Conservation (phyloP, 2,797 vertebrate genomes). For the Hemibagrus guttatus region DNA sequence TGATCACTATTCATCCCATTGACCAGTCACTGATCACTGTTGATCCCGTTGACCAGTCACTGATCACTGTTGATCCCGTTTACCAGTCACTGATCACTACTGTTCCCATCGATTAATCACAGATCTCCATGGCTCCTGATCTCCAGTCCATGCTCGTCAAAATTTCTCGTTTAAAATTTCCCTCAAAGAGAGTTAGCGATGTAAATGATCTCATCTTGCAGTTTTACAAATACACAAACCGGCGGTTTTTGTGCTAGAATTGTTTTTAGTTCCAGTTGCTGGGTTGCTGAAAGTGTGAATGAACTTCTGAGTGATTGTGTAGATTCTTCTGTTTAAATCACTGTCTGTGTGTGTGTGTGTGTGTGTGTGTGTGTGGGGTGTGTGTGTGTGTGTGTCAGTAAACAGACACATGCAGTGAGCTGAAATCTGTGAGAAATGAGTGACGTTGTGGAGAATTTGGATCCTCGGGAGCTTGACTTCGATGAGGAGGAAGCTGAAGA, state of each 20-base stretch:
- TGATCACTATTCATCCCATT: background rate
- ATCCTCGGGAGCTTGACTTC: slow-evolving; percentile 88
- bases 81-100: background rate
- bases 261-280: background rate
- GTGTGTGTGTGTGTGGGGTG: slow-evolving; percentile 26
- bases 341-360: slow-evolving; percentile 28
- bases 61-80: background rate
- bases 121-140: background rate
- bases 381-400: slow-evolving; percentile 33
- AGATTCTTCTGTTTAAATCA: background rate
- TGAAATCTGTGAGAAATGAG: slow-evolving; percentile 82
- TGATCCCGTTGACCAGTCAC: background rate
- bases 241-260: background rate
- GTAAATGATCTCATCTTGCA: background rate
- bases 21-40: background rate
- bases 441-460: slow-evolving; percentile 88
- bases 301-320: background rate
- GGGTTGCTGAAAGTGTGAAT: background rate
- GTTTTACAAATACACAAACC: background rate
- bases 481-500: slow-evolving; percentile 91
- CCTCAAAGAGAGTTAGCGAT: background rate
- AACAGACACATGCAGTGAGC: slow-evolving; percentile 71
- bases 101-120: background rate
- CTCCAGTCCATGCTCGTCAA: too few species aligned
- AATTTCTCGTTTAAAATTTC: background rate